Percentiles rank a stretch among this genome's conserved stretches.
Conservation (phyloP, 2,888 invertebrate species). For the Eupithecia subumbrata region DNA sequence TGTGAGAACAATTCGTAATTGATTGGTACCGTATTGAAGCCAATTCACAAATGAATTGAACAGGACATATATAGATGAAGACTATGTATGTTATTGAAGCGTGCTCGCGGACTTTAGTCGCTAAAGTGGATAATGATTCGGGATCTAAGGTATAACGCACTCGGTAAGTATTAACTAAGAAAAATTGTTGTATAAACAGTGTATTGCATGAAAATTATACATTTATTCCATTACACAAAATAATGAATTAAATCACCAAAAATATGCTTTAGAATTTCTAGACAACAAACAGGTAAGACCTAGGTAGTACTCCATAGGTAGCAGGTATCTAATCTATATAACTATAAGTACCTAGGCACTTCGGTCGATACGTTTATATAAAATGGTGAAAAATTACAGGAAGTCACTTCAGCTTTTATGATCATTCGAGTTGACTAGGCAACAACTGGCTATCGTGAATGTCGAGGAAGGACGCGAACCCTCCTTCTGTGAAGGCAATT, state of each 20-base stretch:
- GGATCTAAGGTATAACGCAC: neutral
- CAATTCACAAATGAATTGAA: constrained; percentile 22
- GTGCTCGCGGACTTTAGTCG: neutral
- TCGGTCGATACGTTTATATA: neutral
- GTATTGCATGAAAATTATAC: too few relatives aligned
- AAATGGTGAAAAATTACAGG: neutral
- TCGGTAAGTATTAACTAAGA: too few relatives aligned
- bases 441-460: neutral
- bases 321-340: too few relatives aligned
- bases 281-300: too few relatives aligned
- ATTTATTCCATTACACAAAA: too few relatives aligned
- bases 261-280: too few relatives aligned
- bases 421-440: neutral
- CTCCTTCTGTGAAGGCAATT: neutral
- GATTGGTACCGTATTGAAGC: constrained; percentile 6
- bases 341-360: neutral
- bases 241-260: too few relatives aligned
- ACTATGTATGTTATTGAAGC: neutral
- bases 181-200: too few relatives aligned
- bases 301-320: too few relatives aligned
- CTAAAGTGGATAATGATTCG: neutral
- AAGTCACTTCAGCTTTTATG: neutral
- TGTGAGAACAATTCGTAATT: constrained; percentile 21
- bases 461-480: neutral
- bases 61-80: neutral